Conservation (phyloP, 2,797 vertebrate genomes). For the Aeoliscus strigatus region DNA sequence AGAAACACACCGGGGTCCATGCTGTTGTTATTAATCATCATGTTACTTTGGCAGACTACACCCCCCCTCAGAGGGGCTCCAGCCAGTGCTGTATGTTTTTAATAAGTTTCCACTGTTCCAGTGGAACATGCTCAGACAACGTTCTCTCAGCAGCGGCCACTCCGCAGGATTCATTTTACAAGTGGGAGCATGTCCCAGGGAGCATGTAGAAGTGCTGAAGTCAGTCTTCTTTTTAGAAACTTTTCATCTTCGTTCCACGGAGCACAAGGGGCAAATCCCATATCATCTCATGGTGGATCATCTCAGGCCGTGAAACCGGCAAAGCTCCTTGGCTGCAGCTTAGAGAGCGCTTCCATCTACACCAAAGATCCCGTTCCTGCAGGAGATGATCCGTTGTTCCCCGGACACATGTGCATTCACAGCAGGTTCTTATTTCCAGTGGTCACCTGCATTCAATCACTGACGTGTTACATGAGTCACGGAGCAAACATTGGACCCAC, state of each 20-base stretch:
- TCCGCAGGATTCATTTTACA: slow-evolving; percentile 7
- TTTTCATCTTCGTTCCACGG: slow-evolving; percentile 8
- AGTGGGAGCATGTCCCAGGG: neutral
- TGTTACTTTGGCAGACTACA: slow-evolving; percentile 18
- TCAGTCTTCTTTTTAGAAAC: slow-evolving; percentile 6
- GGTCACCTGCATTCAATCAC: slow-evolving; percentile 1
- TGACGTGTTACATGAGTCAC: neutral
- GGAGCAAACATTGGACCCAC: too few relatives aligned
- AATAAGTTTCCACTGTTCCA: slow-evolving; percentile 30
- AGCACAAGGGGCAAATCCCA: neutral
- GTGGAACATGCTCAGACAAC: slow-evolving; percentile 13
- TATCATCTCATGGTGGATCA: neutral
- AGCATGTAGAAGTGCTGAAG: too few relatives aligned
- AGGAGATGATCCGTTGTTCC: too few relatives aligned
- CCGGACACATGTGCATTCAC: too few relatives aligned
- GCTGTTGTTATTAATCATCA: slow-evolving; percentile 38
- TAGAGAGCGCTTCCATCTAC: too few relatives aligned
- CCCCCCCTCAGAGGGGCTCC: slow-evolving; percentile 10
- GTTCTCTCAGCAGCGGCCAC: neutral
- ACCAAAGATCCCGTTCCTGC: too few relatives aligned
- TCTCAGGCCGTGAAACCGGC: neutral
- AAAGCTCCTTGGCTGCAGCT: slow-evolving; percentile 8
- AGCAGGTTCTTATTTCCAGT: slow-evolving; percentile 11
- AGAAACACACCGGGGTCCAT: slow-evolving; percentile 11
- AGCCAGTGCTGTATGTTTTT: slow-evolving; percentile 15